These are phyloP conservation scores for Chrosomus eos DNA, from an alignment of 2,797 vertebrate genomes.

Conservation along the genomic window DNA sequence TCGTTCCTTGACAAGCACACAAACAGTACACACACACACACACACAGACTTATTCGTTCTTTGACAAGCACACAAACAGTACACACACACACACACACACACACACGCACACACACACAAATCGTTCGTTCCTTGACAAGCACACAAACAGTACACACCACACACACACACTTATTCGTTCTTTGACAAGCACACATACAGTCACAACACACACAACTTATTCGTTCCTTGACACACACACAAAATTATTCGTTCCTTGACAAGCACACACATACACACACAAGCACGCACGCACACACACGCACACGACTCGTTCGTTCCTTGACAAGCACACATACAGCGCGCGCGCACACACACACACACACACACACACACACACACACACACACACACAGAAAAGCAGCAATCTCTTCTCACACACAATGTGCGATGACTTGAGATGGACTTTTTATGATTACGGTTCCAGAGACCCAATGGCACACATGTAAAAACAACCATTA, in stretches of 20 bases:
- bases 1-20: background rate
- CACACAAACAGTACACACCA: background rate
- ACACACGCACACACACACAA: too few relatives aligned
- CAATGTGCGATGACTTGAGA: background rate
- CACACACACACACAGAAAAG: background rate
- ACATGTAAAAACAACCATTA: background rate
- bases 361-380: background rate
- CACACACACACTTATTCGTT: background rate
- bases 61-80: too few relatives aligned
- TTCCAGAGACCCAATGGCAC: background rate
- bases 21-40: background rate
- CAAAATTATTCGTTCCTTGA: too few relatives aligned
- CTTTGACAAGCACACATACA: background rate
- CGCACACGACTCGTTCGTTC: background rate
- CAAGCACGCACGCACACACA: too few relatives aligned
- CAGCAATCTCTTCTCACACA: background rate
- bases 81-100: background rate
- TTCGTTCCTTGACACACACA: too few relatives aligned
- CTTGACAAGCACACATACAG: background rate
- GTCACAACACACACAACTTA: slow-evolving; percentile 26
- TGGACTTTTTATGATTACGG: background rate
- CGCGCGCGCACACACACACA: slow-evolving; percentile 3
- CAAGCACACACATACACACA: background rate
- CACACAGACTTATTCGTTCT: too few relatives aligned
- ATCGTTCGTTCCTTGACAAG: background rate